A percentile compares a stretch with the other conserved stretches of the same genome.
phyloP scores from a whole-genome alignment of 2,113 vertebrate species.

The Protobothrops mucrosquamatus region DNA sequence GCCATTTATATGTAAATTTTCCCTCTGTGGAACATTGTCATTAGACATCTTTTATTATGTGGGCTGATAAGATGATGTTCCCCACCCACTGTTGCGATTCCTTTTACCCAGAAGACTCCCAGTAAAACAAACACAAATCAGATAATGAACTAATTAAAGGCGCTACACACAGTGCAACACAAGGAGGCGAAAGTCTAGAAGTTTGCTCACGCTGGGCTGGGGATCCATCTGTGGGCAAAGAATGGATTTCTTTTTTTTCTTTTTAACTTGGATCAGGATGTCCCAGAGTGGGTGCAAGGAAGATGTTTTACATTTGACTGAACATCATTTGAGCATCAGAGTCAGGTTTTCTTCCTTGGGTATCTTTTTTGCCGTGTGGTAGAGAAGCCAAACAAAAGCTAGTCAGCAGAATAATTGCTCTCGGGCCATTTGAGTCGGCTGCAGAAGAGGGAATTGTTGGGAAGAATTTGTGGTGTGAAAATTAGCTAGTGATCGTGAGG shows the following conservation, averaged over 20 bases:
- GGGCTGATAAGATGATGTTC: conserved; percentile 17
- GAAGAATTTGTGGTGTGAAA: background rate
- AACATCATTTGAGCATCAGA: background rate
- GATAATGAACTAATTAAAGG: conserved; percentile 4
- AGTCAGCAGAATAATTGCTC: background rate
- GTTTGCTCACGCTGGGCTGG: background rate
- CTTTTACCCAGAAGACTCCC: background rate
- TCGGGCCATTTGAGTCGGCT: background rate
- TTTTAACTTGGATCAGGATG: background rate
- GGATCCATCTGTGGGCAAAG: background rate
- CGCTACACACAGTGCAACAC: background rate
- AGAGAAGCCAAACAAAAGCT: background rate
- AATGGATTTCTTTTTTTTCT: background rate
- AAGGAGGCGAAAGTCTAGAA: background rate
- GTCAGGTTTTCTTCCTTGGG: background rate
- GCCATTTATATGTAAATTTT: conserved; percentile 34
- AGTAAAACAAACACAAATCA: conserved; percentile 33
- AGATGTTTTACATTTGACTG: background rate
- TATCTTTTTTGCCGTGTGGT: background rate
- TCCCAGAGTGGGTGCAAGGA: background rate
- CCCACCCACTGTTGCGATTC: conserved; percentile 25
- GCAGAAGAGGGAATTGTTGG: background rate
- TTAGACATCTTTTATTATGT: conserved; percentile 26
- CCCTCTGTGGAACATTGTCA: conserved; percentile 13
- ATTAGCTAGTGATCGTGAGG: background rate